These are phyloP conservation scores for Psittacula derbiana DNA, from an alignment of 2,797 vertebrate genomes.

Conservation along the genomic window DNA sequence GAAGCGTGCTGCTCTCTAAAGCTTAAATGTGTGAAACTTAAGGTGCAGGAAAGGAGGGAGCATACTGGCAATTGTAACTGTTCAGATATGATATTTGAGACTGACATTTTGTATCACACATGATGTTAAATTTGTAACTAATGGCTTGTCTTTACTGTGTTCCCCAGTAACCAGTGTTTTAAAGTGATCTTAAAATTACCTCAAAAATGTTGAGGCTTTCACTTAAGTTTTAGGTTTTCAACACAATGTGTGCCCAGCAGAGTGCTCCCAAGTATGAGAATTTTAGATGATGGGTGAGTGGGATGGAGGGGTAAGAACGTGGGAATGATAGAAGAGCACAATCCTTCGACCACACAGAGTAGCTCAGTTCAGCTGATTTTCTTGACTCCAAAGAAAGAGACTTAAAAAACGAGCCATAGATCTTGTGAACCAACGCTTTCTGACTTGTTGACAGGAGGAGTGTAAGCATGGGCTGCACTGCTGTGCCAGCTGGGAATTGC, in stretches of 20 bases:
- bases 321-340: not conserved
- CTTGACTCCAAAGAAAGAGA: not conserved
- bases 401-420: not conserved
- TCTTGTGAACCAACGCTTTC: not conserved
- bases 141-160: not conserved
- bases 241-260: rapidly evolving
- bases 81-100: not conserved
- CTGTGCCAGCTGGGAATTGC: not conserved
- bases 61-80: not conserved
- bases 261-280: not conserved
- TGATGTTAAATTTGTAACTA: not conserved
- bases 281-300: not conserved
- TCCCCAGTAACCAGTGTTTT: not conserved
- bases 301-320: not conserved
- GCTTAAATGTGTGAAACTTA: not conserved
- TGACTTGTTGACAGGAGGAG: not conserved
- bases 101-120: not conserved
- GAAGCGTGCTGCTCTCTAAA: not conserved
- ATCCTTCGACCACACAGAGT: not conserved
- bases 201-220: not conserved
- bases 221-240: not conserved
- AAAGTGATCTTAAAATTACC: not conserved
- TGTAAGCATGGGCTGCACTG: not conserved
- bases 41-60: not conserved
- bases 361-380: not conserved